Evolutionary conservation across 2,797 vertebrate genomes (phyloP), one percentile per base, ranked within the genome.

Genomic region (Pangasius djambal): DNA sequence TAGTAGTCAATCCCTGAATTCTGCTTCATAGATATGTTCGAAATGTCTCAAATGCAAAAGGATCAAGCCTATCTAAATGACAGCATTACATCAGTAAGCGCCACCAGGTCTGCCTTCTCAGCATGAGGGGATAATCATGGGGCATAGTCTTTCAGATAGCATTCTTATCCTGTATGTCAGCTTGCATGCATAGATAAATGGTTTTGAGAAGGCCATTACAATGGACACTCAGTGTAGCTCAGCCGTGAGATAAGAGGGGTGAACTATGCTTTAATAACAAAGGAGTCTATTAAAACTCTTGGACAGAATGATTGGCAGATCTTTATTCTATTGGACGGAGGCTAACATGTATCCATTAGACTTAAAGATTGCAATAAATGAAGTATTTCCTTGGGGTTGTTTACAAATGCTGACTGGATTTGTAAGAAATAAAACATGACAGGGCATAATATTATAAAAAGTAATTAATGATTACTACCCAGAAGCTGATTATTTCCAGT

Each of bases 401-500:
- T 77, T 77, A 77, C 25, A 25, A 48, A 77, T 18, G 25, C n/a
- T 79, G 50, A 79, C 50, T 57, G 50, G n/a, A 57, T 57, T 57
- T 81, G 20, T 25, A 81, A 20, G 52, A 57, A 79, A 79, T 79
- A 79, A 77, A 72, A 72, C 31, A 40, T 20, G 72, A 44, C 72
- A 48, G 70, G 10, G 20, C 8, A 75, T 25, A 44, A 37, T 44
- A 74, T 74, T 9, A 75, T 15, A 75, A 75, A 48, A 50, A 50
- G 4, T 50, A 77, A 50, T 28, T 12, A 77, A 13, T 50, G 22
- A 50, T 50, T n/a, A 77, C 15, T 50, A 22, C 10, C 25, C 0
- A 48, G 9, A 48, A 75, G 40, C 40, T 48, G 72, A 75, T 48
- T 48, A 12, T 5, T 75, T 48, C 20, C 44, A 75, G 40, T 25